Base-by-base conservation (phyloP, 2,797 vertebrate species). In the Pangasius sanitwongsei region DNA sequence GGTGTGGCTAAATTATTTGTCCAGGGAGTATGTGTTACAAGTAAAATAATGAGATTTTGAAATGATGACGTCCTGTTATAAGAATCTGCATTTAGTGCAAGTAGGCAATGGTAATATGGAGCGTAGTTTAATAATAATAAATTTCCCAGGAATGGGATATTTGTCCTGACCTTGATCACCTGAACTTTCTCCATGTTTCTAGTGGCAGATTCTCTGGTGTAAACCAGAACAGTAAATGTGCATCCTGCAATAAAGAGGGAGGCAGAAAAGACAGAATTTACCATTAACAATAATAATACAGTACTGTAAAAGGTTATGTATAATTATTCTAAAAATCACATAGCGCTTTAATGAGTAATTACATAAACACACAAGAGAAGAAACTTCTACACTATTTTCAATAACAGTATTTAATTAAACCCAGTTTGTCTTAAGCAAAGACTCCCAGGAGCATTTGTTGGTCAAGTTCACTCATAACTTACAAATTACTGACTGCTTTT, bases 171-270 rank as follows among this genome's bases (percentile, higher is more conserved):
- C 97, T 99, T 99, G 92, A 99, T 99, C 91, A 99, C 98, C 93
- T 99, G 98, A 93, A 99, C 97, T 93, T 99, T 99, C 89, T 99
- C 98, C 98, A 99, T 99, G 93, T 99, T 99, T 37, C 98, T 96
- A 1, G 98, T 97, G 67, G 98, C 98, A 7, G 97, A 97, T 93
- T 99, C 98, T 92, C 98, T 96, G 0, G 98, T 99, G 91, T 99
- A 98, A n/a, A 99, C 98, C 44, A 99, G 93, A 13, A 99, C 97
- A 0, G 98, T 97, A 92, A 99, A 99, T 25, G 98, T 98, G 89
- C 98, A 99, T 8, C 98, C 98, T 99, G 92, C 20, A 87, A 90
- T 50, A 89, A 77, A 77, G n/a, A 86, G 90, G 61, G 77, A 59
- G 65, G 55, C 55, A 59, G 20, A 55, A 11, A 87, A 83, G 2